Evolutionary conservation across 2,888 invertebrate species (phyloP), one percentile per base, ranked within the genome.

Genomic region (Melanostoma mellinum): DNA sequence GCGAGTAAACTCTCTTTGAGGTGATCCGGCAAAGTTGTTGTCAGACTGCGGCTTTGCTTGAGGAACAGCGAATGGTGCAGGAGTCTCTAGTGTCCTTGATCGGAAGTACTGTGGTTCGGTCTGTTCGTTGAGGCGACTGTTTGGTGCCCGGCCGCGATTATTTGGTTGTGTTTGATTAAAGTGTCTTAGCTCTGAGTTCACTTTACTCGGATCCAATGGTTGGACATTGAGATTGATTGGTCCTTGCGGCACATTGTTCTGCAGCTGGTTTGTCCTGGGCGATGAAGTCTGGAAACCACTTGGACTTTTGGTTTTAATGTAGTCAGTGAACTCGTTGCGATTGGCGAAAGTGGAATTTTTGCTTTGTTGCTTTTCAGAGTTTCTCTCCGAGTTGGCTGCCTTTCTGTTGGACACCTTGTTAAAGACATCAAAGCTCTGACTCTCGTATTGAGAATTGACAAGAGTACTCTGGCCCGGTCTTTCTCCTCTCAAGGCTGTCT

Each of bases 311-410:
- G 85, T 74, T 71, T 89, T 90, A 4, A 88, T 55, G 58, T 88
- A 87, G 6, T 90, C 90, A 9, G 85, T 87, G 46, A 90, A 90
- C 71, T 90, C 90, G 72, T 90, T 90, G n/a, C 88, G 86, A 73
- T 88, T 89, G 40, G 88, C 88, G 58, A 86, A 88, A 61, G 88
- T 88, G 3, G 88, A 85, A 56, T 89, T 88, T 61, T 89, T 89
- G 0, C 88, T 87, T 6, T 87, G 67, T 42, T 65, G 76, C 8
- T 88, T 88, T 9, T 85, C 76, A 68, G 86, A 80, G 2, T 69
- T 86, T 67, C 85, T 85, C n/a, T 87, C 87, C 6, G 86, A 86
- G 58, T 89, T 90, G 9, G 88, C 87, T 3, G 86, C 71, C 40
- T 88, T 88, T 36, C 86, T 80, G 33, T 72, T 82, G 0, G 77